These are phyloP conservation scores for Tetrax tetrax DNA, from an alignment of 2,113 vertebrate genomes.

Conservation along the genomic window DNA sequence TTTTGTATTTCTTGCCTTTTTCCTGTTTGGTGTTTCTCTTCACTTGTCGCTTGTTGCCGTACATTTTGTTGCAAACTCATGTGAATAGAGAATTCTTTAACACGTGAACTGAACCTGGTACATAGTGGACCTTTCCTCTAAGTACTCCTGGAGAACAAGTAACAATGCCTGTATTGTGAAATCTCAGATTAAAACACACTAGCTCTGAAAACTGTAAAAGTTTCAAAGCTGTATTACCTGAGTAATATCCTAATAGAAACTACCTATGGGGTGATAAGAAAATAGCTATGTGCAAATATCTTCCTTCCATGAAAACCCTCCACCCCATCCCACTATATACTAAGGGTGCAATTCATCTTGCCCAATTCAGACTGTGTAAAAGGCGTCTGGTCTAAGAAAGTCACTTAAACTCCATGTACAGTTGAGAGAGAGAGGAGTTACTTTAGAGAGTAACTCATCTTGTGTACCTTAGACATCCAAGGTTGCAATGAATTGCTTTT, in stretches of 20 bases:
- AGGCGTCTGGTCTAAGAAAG: background rate
- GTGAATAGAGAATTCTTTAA: background rate
- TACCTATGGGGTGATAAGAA: background rate
- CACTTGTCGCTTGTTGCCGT: background rate
- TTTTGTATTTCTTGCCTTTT: background rate
- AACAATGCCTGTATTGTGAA: background rate
- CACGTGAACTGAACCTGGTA: background rate
- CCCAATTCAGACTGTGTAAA: background rate
- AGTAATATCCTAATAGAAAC: background rate
- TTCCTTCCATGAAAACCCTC: background rate
- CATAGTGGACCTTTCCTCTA: background rate
- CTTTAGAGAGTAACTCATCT: background rate
- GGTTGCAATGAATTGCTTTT: background rate
- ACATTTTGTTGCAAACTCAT: background rate
- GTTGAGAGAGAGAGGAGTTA: background rate
- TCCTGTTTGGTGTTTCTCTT: background rate
- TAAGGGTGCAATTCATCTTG: background rate
- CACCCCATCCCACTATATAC: background rate
- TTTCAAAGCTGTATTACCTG: background rate
- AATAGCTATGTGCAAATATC: background rate
- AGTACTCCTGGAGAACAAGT: background rate
- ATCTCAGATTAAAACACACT: background rate
- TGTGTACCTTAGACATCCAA: background rate
- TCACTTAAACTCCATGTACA: background rate
- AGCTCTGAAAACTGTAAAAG: background rate